Evolutionary conservation across 2,797 vertebrate genomes (phyloP).

Genomic region (Calcarius lapponicus): DNA sequence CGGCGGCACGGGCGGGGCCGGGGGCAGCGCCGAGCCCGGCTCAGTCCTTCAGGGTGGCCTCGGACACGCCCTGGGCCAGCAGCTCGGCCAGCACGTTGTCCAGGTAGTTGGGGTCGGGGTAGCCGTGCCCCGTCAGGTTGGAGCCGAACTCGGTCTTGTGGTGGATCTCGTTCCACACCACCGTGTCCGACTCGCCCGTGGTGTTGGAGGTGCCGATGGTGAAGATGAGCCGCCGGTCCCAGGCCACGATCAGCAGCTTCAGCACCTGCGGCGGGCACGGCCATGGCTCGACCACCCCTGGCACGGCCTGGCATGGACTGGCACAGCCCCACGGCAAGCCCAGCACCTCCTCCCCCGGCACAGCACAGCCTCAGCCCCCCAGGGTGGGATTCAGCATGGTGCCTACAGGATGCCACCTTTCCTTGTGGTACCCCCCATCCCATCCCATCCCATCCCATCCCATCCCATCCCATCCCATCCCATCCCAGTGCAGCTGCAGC

Average conservation of each 20-base stretch:
- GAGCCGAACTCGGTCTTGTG: conserved; percentile 98
- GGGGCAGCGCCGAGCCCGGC: not conserved
- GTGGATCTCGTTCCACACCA: conserved; percentile 98
- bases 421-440: too few relatives aligned
- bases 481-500: too few relatives aligned
- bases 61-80: conserved; percentile 89
- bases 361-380: not conserved
- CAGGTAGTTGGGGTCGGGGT: conserved; percentile 93
- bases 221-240: conserved; percentile 95
- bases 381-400: fast-evolving
- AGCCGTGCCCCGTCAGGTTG: conserved; percentile 95
- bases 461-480: not conserved
- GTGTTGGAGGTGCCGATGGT: conserved; percentile 97
- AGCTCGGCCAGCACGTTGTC: conserved; percentile 94
- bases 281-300: fast-evolving
- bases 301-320: too few relatives aligned
- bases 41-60: conserved; percentile 91
- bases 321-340: too few relatives aligned
- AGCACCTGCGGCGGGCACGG: conserved; percentile 77
- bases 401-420: not conserved
- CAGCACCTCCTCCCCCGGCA: not conserved
- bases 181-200: conserved; percentile 92
- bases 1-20: not conserved
- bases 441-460: too few relatives aligned
- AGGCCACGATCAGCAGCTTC: conserved; percentile 90